Evolutionary conservation across 37 sponge, comb jelly and placozoan genomes (phyloP), one percentile per base, ranked within the genome.

Genomic region (Geodia barretti): DNA sequence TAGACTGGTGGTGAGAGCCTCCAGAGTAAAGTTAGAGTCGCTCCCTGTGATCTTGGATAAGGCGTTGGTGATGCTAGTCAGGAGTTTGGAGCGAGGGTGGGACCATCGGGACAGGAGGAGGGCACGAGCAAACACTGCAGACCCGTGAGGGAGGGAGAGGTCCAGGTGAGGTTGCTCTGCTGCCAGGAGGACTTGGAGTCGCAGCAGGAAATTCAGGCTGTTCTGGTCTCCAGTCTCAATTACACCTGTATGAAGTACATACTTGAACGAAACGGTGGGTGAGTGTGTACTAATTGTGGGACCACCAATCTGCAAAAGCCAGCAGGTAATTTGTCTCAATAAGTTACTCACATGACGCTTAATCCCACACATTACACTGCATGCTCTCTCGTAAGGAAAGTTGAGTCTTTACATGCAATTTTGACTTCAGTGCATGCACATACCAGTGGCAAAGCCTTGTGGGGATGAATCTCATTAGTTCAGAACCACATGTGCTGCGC

Each of bases 81-180:
- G 75, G 76, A 75, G 74, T 25, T 68, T 75, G 29, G 84, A 75
- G 36, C n/a, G 32, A 26, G 35, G 60, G 5, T 70, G 71, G 71
- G 36, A 47, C 54, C 54, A 47, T 14, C 54, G 54, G 7, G 54
- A 47, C 54, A 35, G 39, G 38, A 64, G 7, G 32, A 34, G 39
- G 39, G 19, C 40, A 35, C 34, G 7, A 62, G 39, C 38, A 21
- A 26, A 32, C 41, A 32, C 31, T 3, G 63, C 63, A n/a, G 64
- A 32, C 62, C 33, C 11, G 1, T 21, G 34, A 68, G 75, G 68
- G 34, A 24, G 11, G 31, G 59, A 64, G 30, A 75, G 67, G 24
- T 39, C 63, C 65, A 83, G 59, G 24, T 70, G 28, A 30, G 85
- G 85, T 60, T 54, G 76, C 37, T 84, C 85, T 23, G 11, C 1